Evolutionary conservation across 2,888 invertebrate genomes (phyloP), one percentile per base, ranked within the genome.

Genomic region (Melanargia galathea): DNA sequence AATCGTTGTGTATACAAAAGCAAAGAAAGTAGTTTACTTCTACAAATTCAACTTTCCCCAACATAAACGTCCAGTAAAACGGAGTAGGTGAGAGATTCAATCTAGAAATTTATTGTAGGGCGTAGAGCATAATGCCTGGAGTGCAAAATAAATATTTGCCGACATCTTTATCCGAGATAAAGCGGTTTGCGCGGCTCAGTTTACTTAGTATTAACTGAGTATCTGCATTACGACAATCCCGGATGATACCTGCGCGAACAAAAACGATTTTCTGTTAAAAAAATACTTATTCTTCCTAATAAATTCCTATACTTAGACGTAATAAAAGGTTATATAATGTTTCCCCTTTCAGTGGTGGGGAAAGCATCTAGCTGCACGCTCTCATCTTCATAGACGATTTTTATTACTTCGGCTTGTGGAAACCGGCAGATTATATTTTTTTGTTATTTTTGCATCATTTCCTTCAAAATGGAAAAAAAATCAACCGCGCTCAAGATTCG

Each of bases 61-160:
- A 58, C 48, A 49, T 18, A 49, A 48, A 58, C 24, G 58, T 33
- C 24, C 48, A 16, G 22, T 38, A 33, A 51, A 57, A 60, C 60
- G 33, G 43, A 64, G 49, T 35, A 46, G n/a, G 45, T 52, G 20
- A 57, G 58, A 63, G 63, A 66, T 63, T 63, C 55, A 59, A 66
- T 59, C 58, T 66, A 64, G 49, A 62, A 59, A 64, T 62, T 66
- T 66, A 64, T 64, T 48, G 54, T 59, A 59, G 63, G 57, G 56
- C 65, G 65, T 58, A 52, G 40, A 59, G 55, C 35, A 66, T 66
- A 66, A 64, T 52, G 64, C 51, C 51, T 49, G 22, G 35, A 66
- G 66, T 52, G 40, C 55, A 59, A 60, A 62, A 66, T 66, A 64
- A 66, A 66, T 64, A 66, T 66, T 66, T 66, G 59, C 59, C 55